A percentile compares a stretch with the other conserved stretches of the same genome.
Conservation (phyloP, 1,140 invertebrate genomes). For the Bombus difficillimus region DNA sequence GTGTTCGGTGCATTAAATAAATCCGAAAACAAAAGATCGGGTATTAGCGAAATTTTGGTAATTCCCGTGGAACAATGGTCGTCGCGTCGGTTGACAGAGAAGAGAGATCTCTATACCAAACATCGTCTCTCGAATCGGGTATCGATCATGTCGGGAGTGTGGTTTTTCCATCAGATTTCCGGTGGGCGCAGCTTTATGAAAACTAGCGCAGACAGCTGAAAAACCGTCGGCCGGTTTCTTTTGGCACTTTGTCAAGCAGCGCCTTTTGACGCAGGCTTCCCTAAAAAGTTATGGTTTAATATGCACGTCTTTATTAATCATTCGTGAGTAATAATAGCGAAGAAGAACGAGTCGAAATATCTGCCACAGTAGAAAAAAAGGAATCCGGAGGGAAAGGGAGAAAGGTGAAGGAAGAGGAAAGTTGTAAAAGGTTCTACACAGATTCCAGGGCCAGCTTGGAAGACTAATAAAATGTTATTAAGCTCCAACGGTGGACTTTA, state of each 20-base stretch:
- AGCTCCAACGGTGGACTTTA: constrained; percentile 11
- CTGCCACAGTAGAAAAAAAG: not conserved
- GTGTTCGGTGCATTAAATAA: constrained; percentile 18
- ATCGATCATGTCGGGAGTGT: not conserved
- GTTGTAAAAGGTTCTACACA: not conserved
- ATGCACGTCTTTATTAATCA: constrained; percentile 52
- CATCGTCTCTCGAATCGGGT: constrained; percentile 13
- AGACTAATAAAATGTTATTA: constrained; percentile 51
- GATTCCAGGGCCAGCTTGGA: not conserved
- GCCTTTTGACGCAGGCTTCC: not conserved
- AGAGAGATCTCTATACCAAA: constrained; percentile 25
- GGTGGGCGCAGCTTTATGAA: constrained; percentile 14
- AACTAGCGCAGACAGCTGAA: not conserved
- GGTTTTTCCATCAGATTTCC: constrained; percentile 16
- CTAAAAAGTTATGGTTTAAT: constrained; percentile 32
- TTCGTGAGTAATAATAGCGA: constrained; percentile 26
- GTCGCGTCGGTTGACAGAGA: not conserved
- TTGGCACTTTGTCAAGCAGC: constrained; percentile 10
- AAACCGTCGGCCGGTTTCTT: not conserved
- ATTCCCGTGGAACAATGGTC: not conserved
- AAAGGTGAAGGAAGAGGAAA: too few relatives aligned
- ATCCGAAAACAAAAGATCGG: not conserved
- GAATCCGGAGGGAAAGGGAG: not conserved
- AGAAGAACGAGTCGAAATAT: not conserved
- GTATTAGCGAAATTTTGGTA: constrained; percentile 21